These are phyloP conservation scores for Hephaestus fuliginosus DNA, from an alignment of 2,797 vertebrate species.

Conservation along the genomic window DNA sequence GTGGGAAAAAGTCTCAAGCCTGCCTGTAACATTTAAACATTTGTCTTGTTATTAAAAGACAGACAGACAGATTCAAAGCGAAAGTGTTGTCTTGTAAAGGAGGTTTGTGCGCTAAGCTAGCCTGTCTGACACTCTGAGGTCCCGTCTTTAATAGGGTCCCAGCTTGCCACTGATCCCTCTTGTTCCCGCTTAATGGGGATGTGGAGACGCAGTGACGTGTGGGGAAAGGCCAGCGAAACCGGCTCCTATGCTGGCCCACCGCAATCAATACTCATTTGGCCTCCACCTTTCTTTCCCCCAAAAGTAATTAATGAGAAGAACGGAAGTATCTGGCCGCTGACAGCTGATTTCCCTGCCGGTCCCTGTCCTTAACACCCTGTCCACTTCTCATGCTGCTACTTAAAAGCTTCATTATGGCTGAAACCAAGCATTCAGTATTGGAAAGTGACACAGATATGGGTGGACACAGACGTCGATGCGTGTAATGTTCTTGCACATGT, in stretches of 20 bases:
- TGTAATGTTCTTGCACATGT: constrained; percentile 26
- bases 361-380: constrained; percentile 75
- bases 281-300: constrained; percentile 75
- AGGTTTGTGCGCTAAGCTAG: constrained; percentile 53
- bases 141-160: constrained; percentile 81
- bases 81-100: constrained; percentile 47
- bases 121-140: constrained; percentile 70
- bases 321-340: constrained; percentile 80
- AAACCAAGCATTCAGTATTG: constrained; percentile 66
- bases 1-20: constrained; percentile 45
- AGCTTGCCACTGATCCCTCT: constrained; percentile 77
- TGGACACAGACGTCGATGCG: constrained; percentile 40
- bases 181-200: constrained; percentile 84
- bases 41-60: constrained; percentile 48
- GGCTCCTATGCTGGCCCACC: constrained; percentile 69
- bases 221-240: constrained; percentile 77
- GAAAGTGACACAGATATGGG: constrained; percentile 60
- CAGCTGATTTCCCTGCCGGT: constrained; percentile 81
- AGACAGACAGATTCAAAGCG: constrained; percentile 35
- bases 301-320: constrained; percentile 86
- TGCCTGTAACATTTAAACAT: constrained; percentile 49
- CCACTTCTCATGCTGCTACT: constrained; percentile 71
- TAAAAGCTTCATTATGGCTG: constrained; percentile 81
- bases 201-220: constrained; percentile 83
- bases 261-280: constrained; percentile 87